A percentile compares a stretch with the other conserved stretches of the same genome.
These are phyloP conservation scores for Siphlonurus alternatus DNA, from an alignment of 2,888 invertebrate species.

Conservation along the genomic window DNA sequence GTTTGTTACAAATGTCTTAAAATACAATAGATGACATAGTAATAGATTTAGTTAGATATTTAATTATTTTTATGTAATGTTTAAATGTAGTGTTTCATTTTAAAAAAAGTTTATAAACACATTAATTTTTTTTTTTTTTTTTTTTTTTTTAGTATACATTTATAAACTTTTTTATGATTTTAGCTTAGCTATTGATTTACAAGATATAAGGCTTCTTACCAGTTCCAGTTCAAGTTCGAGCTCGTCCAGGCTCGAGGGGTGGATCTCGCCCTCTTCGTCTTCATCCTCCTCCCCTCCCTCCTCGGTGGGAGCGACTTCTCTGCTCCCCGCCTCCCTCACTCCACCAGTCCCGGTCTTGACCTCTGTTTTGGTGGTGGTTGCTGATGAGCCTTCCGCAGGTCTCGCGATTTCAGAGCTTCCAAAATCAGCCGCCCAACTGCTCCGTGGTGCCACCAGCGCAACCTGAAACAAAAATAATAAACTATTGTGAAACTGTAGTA, in stretches of 20 bases:
- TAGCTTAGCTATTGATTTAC: too few relatives aligned
- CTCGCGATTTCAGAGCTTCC: not conserved
- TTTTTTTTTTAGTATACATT: too few relatives aligned
- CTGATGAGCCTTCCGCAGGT: not conserved
- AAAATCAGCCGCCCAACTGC: not conserved
- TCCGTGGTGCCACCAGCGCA: not conserved
- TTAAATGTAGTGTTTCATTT: too few relatives aligned
- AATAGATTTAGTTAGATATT: too few relatives aligned
- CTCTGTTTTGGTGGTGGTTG: not conserved
- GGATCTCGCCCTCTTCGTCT: conserved; percentile 2
- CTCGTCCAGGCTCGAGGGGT: conserved; percentile 9
- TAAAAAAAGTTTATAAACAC: too few relatives aligned
- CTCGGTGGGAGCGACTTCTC: conserved; percentile 6
- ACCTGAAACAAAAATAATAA: not conserved
- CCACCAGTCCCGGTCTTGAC: not conserved
- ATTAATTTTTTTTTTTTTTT: too few relatives aligned
- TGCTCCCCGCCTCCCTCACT: not conserved
- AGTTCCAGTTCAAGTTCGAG: conserved; percentile 12
- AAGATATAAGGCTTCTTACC: conserved; percentile 8
- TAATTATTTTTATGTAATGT: too few relatives aligned
- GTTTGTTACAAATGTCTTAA: too few relatives aligned
- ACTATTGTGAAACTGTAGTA: too few relatives aligned
- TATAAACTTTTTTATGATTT: too few relatives aligned
- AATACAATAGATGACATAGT: too few relatives aligned
- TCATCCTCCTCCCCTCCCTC: conserved; percentile 8